Conservation (phyloP, 2,888 invertebrate genomes). For the Ennomos fuscantarius region DNA sequence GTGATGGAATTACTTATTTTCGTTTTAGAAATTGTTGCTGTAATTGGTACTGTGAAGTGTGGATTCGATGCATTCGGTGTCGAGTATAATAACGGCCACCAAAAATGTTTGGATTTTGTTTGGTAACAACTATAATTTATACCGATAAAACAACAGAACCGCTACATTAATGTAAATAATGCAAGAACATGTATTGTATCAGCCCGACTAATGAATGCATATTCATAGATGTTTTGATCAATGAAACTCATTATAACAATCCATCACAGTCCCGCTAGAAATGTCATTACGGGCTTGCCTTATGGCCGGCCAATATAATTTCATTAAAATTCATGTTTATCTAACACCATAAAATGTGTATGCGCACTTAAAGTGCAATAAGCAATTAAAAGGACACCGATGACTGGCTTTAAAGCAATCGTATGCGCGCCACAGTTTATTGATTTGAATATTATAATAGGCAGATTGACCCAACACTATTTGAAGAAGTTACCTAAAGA, state of each 20-base stretch:
- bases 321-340: conserved; percentile 25
- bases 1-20: conserved; percentile 7
- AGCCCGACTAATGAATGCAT: conserved; percentile 17
- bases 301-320: conserved; percentile 19
- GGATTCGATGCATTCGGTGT: not conserved
- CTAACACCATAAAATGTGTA: conserved; percentile 22
- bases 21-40: not conserved
- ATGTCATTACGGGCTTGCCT: conserved; percentile 18
- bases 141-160: conserved; percentile 17
- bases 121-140: conserved; percentile 1
- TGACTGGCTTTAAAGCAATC: conserved; percentile 22
- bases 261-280: conserved; percentile 30
- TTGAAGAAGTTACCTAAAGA: conserved; percentile 3
- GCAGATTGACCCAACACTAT: conserved; percentile 20
- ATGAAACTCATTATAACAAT: conserved; percentile 26
- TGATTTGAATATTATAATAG: conserved; percentile 27
- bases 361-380: conserved; percentile 23
- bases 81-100: not conserved
- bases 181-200: conserved; percentile 16
- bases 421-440: conserved; percentile 21
- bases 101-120: not conserved
- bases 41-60: not conserved
- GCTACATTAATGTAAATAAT: conserved; percentile 19
- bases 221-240: conserved; percentile 24
- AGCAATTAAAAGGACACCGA: conserved; percentile 28